phyloP scores from a whole-genome alignment of 2,888 invertebrate species.

The Alitta virens region DNA sequence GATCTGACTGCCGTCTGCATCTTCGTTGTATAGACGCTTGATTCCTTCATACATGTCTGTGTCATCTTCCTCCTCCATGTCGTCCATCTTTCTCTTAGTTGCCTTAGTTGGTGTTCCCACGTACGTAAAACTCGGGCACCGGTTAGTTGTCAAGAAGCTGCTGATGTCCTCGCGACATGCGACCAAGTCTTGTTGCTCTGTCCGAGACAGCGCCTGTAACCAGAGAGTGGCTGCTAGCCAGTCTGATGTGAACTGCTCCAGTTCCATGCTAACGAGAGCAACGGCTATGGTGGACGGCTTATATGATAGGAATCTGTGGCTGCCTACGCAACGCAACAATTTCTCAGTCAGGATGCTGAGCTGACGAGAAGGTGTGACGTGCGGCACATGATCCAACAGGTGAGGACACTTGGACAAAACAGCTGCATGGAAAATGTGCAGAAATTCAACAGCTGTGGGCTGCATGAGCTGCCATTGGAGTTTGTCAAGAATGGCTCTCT shows the following conservation, averaged over 20 bases:
- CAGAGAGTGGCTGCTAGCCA: conserved; percentile 48
- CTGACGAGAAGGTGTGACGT: conserved; percentile 51
- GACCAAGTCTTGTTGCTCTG: conserved; percentile 43
- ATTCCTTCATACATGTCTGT: conserved; percentile 50
- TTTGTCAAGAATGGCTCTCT: conserved; percentile 75
- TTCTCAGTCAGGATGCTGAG: conserved; percentile 45
- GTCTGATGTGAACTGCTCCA: conserved; percentile 43
- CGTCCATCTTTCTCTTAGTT: conserved; percentile 44
- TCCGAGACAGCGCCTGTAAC: conserved; percentile 47
- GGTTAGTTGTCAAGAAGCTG: conserved; percentile 33
- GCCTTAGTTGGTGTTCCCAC: conserved; percentile 28
- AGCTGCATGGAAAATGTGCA: conserved; percentile 42
- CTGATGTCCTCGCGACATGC: conserved; percentile 43
- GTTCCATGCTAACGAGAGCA: conserved; percentile 71
- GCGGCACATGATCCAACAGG: conserved; percentile 41
- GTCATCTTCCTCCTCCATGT: conserved; percentile 35
- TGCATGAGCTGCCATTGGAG: conserved; percentile 49
- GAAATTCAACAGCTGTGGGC: conserved; percentile 29
- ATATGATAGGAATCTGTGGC: conserved; percentile 67
- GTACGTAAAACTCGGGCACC: conserved; percentile 12
- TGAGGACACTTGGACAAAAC: conserved; percentile 49
- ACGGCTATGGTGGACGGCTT: conserved; percentile 75
- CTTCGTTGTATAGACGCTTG: conserved; percentile 50
- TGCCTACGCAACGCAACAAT: conserved; percentile 60
- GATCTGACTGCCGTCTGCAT: conserved; percentile 17